Base-by-base conservation (phyloP, 2,888 invertebrate genomes). In the Steinernema hermaphroditum region DNA sequence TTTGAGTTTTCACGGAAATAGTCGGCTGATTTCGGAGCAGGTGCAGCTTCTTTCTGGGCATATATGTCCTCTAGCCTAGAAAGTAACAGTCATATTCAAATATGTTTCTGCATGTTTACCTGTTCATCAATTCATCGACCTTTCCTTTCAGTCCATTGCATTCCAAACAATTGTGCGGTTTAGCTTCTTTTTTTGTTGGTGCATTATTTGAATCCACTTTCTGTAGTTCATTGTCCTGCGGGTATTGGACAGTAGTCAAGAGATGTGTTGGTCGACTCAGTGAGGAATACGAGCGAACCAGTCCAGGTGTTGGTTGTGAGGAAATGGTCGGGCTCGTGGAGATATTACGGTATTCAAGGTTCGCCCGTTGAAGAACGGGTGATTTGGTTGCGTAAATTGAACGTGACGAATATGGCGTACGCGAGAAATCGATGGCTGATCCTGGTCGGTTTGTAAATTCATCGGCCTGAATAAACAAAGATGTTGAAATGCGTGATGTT, bases 1-100 rank as follows among this genome's bases (percentile, higher is more conserved):
- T 62, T 62, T 62, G 62, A 62, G 19, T 32, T 62, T 62, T 62
- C 62, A n/a, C 62, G 62, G 62, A 62, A 62, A 14, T 32, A 62
- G 27, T 62, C 62, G 29, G 62, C 62, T 62, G 62, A 62, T 62
- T 62, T 62, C 2, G 34, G 32, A 16, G 27, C 32, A 4, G 62
- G 62, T 8, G 29, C 12, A 14, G 62, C 29, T 22, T 14, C 34
- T 62, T 62, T 32, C 32, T 32, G 16, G 32, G 62, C 62, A 19
- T 62, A 32, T 2, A 62, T 27, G 27, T 62, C 62, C 27, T 62
- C 62, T 32, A 62, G 19, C n/a, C 62, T 62, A 16, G 16, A 62
- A 62, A 2, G 22, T 41, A 41, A 41, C 43, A 41, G 8, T 41
- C 16, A 41, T 12, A 41, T 12, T 41, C 43, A 16, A 41, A 41